Evolutionary conservation across 2,888 invertebrate species (phyloP).

Genomic region (Notodonta ziczac): DNA sequence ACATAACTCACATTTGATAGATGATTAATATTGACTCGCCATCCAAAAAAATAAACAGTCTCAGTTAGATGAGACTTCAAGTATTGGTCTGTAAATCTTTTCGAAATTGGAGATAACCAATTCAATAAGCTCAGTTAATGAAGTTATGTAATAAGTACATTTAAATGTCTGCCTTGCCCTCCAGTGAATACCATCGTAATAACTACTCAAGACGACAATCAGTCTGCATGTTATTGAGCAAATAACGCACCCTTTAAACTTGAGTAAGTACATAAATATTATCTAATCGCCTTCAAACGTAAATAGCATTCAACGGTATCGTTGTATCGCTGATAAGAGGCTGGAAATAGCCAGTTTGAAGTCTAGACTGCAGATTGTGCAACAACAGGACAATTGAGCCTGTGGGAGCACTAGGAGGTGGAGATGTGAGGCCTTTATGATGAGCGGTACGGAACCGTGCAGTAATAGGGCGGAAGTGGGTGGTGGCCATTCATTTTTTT

Average conservation of each 20-base stretch:
- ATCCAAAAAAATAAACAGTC: too few species aligned
- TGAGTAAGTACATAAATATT: not conserved
- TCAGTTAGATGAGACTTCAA: too few species aligned
- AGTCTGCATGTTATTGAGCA: not conserved
- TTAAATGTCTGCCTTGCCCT: not conserved
- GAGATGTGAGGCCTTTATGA: not conserved
- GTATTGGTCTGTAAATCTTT: too few species aligned
- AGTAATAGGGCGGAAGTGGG: too few species aligned
- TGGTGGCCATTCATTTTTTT: too few species aligned
- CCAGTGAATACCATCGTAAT: not conserved
- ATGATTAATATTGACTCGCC: too few species aligned
- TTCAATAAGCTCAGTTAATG: too few species aligned
- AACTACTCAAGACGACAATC: not conserved
- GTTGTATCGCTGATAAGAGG: not conserved
- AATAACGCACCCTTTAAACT: not conserved
- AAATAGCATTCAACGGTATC: not conserved
- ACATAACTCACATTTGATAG: too few species aligned
- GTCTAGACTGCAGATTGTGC: conserved; percentile 1
- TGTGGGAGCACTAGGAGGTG: not conserved
- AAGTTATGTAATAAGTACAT: too few species aligned
- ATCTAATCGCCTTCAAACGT: conserved; percentile 1
- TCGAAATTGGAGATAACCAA: too few species aligned
- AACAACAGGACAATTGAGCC: not conserved
- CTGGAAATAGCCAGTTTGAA: not conserved
- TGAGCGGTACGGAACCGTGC: not conserved